Base-by-base conservation (phyloP, 2,888 invertebrate species). In the Leucophenga maculata region DNA sequence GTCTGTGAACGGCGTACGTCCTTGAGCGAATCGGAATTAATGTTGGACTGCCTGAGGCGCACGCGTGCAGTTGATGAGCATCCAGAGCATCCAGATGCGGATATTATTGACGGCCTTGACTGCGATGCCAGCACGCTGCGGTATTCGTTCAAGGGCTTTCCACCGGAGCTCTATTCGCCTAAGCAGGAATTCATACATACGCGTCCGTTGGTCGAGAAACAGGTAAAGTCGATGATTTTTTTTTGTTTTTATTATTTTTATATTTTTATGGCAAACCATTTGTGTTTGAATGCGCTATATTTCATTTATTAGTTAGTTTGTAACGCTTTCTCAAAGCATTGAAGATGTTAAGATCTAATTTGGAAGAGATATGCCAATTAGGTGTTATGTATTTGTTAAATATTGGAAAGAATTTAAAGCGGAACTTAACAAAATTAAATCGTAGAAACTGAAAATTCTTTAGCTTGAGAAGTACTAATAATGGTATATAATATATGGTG, bases 81-180 rank as follows among this genome's bases (percentile, higher is more conserved):
- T 18, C 14, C 31, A 54, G 2, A 70, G 67, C 39, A 50, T 50
- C 20, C 55, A 20, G 60, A 39, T 13, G 31, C 26, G n/a, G 39
- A 20, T 32, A 44, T 16, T 14, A 72, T 64, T 59, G 72, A 77
- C 68, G 77, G 69, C 57, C 52, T 48, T 18, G 75, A 77, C 57
- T 78, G 81, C 39, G 69, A 55, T 64, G 68, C 60, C 6, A 64
- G 32, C 32, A 55, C 73, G 1, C 71, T 78, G 74, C 78, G 80
- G 3, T 82, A 86, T 39, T 86, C 85, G 22, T 82, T 75, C 74
- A 86, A 87, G 80, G 86, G 86, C 32, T 74, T 72, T 72, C 82
- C 87, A 76, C 87, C 87, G 48, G 86, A 85, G 67, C 72, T 82
- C 55, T 86, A 85, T 75, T 84, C 87, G 22, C 75, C 80, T 62